Evolutionary conservation across 2,888 invertebrate species (phyloP), one percentile per base, ranked within the genome.

Genomic region (Podotricha telesiphe): DNA sequence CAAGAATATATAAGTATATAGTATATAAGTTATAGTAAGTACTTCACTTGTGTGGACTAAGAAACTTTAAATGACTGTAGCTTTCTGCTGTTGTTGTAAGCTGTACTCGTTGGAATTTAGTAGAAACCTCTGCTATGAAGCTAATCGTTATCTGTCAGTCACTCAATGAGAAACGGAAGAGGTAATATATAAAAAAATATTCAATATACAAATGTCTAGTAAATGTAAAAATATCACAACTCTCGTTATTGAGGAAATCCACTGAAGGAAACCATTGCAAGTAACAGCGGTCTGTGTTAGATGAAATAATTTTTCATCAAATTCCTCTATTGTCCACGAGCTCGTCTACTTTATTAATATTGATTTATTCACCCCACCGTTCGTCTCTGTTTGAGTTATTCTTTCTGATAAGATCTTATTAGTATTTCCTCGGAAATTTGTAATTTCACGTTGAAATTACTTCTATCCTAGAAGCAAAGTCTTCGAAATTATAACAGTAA

Each of bases 311-410:
- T 62, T 68, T 68, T 70, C 67, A 66, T 63, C 66, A 67, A 72
- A 73, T 69, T 70, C 71, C 65, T 40, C 67, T 72, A 70, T 73
- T 74, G 74, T 73, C 72, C 73, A 53, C 74, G 67, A 66, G 53
- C 61, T 58, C 56, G 58, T 56, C 59, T 73, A 65, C 53, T 48
- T 59, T 72, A 77, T 77, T 78, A 77, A 78, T 77, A 77, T 77
- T 79, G 79, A 83, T 82, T 79, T 82, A 83, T 84, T 79, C 82
- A 82, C 80, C 82, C 77, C 74, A 17, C 13, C 56, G 56, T 40
- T 56, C 37, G 61, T 48, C 48, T 61, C 55, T 48, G 28, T 58
- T 37, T 64, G 59, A 61, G 50, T 17, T 37, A 50, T 67, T 58
- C 58, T 67, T 37, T 40, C 20, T 66, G 51, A 63, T 70, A 67